phyloP scores from a whole-genome alignment of 2,113 vertebrate species.

The Acrocephalus kingi region DNA sequence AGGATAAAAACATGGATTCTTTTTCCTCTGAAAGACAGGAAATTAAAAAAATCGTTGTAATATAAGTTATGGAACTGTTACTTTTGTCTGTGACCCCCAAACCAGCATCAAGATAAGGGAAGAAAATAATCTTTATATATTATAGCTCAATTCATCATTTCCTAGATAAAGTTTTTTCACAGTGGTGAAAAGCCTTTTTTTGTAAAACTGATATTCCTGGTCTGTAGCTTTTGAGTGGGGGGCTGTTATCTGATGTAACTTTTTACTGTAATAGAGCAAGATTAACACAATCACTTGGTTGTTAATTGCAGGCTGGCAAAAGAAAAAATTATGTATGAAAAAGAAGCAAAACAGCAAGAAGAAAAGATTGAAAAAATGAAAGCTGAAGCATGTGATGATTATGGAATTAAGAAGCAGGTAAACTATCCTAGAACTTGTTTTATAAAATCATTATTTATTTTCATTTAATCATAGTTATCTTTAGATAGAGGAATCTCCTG shows the following conservation, averaged over 20 bases:
- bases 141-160: neutral
- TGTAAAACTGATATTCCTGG: neutral
- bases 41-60: neutral
- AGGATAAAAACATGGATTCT: neutral
- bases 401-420: conserved; percentile 93
- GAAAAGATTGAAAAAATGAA: conserved; percentile 91
- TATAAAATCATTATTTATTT: neutral
- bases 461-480: neutral
- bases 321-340: conserved; percentile 90
- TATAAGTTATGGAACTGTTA: neutral
- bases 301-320: conserved; percentile 85
- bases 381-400: conserved; percentile 85
- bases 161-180: neutral
- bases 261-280: neutral
- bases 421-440: neutral
- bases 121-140: neutral
- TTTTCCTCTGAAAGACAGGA: neutral
- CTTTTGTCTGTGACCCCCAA: neutral
- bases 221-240: neutral
- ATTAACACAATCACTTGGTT: conserved; percentile 35
- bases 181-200: neutral
- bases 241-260: neutral
- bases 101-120: neutral
- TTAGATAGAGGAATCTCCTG: neutral
- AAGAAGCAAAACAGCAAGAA: conserved; percentile 91